A percentile compares a stretch with the other conserved stretches of the same genome.
Evolutionary conservation across 2,797 vertebrate species (phyloP).

Genomic region (Pseudotriccus pelzelni): DNA sequence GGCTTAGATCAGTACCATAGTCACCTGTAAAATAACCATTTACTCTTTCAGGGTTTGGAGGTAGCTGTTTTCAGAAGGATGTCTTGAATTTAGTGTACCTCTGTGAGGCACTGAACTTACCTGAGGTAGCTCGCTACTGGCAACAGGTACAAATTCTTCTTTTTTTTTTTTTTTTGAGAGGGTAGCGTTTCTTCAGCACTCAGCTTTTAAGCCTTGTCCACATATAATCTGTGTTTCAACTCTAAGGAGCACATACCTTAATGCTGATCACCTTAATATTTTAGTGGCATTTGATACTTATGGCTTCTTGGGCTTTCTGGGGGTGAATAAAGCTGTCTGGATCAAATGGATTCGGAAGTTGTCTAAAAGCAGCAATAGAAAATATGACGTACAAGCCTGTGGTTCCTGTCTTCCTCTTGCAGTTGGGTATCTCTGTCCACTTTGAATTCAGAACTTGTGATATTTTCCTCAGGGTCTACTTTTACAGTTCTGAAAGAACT

Average conservation of each 20-base stretch:
- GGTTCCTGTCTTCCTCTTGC: background rate
- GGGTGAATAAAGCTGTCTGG: background rate
- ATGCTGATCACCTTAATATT: background rate
- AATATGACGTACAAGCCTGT: background rate
- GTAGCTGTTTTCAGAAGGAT: conserved; percentile 98
- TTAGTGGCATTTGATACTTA: background rate
- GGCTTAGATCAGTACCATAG: background rate
- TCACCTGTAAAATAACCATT: background rate
- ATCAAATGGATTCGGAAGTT: background rate
- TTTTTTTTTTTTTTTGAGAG: background rate
- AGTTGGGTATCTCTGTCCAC: background rate
- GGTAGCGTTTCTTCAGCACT: background rate
- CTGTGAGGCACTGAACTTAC: conserved; percentile 94
- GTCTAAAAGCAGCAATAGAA: background rate
- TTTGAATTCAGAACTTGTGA: background rate
- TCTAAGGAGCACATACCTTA: background rate
- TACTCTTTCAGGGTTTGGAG: conserved; percentile 88
- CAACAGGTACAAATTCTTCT: conserved; percentile 86
- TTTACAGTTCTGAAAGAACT: background rate
- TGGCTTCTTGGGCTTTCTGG: background rate
- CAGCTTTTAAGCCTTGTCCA: background rate
- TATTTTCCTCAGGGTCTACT: background rate
- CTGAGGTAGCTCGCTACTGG: conserved; percentile 97
- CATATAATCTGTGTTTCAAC: background rate
- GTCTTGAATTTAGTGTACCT: conserved; percentile 97